These are phyloP conservation scores for Limosa lapponica DNA, from an alignment of 2,797 vertebrate species.

Conservation along the genomic window DNA sequence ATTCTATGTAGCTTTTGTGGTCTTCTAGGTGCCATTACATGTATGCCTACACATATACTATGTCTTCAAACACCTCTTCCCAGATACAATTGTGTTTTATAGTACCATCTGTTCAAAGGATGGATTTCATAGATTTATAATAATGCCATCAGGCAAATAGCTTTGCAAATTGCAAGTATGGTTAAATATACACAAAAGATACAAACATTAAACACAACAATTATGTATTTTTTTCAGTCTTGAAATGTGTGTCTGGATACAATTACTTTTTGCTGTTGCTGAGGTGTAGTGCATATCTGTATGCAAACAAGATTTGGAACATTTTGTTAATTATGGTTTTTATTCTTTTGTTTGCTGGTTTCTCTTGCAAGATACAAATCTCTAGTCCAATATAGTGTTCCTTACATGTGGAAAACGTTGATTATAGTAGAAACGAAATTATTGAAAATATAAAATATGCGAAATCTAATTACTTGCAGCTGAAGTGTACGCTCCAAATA, in stretches of 20 bases:
- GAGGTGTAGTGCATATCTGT: constrained; percentile 1
- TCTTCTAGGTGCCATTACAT: constrained; percentile 58
- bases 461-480: constrained; percentile 59
- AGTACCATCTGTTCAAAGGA: constrained; percentile 73
- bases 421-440: constrained; percentile 66
- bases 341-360: constrained; percentile 60
- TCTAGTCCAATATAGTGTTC: constrained; percentile 13
- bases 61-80: constrained; percentile 58
- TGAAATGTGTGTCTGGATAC: constrained; percentile 4
- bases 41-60: constrained; percentile 40
- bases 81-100: constrained; percentile 50
- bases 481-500: constrained; percentile 24
- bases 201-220: constrained; percentile 31
- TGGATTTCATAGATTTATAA: constrained; percentile 73
- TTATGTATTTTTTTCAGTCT: constrained; percentile 5
- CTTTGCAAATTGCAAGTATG: constrained; percentile 63
- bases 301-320: constrained; percentile 48
- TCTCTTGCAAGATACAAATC: constrained; percentile 47
- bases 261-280: constrained; percentile 61
- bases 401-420: constrained; percentile 62
- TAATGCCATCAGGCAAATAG: constrained; percentile 67
- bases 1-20: constrained; percentile 57
- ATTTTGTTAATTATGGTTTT: constrained; percentile 53
- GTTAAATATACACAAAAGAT: constrained; percentile 61
- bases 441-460: constrained; percentile 59